Evolutionary conservation across 2,797 vertebrate genomes (phyloP), one percentile per base, ranked within the genome.

Genomic region (Pangasius mekongensis): DNA sequence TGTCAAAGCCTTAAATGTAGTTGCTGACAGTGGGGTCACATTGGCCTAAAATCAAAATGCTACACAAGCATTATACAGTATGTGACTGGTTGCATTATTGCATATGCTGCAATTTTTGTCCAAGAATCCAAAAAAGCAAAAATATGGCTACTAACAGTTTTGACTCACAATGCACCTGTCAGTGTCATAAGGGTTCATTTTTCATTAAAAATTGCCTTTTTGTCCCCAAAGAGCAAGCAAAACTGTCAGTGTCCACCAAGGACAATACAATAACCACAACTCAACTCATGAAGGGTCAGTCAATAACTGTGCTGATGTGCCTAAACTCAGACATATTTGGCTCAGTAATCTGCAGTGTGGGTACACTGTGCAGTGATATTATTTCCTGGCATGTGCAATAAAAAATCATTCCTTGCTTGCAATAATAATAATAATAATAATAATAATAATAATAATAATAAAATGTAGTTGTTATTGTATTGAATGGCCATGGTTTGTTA

Each of bases 361-460:
- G 22, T 62, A n/a, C 2, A 2, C 10, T 62, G 58, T n/a, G 52
- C 10, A 13, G 20, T 24, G 18, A 80, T 80, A 36, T 47, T 49
- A 52, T 80, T 67, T 66, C 10, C 18, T 62, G 54, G 2, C 22
- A 76, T 77, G 27, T 54, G 69, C 69, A 52, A 83, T 62, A 58
- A 83, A 39, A 67, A 54, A 66, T 52, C 9, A 66, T 78, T 81
- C 30, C 33, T 69, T 78, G 33, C 47, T 81, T 4, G 27, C 8
- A 43, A 71, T 69, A 87, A 87, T 16, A 64, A 47, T 60, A 81
- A 22, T 82, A 39, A 71, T 69, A 87, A 87, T 16, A 62, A 43
- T 60, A 39, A 71, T 69, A 87, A 87, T 16, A 64, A 47, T 60
- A 82, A 58, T 22, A 81, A 81, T 36, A 60, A 64, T 82, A 82